Evolutionary conservation across 2,113 vertebrate genomes (phyloP), one percentile per base, ranked within the genome.

Genomic region (Dendrocopos noguchii): DNA sequence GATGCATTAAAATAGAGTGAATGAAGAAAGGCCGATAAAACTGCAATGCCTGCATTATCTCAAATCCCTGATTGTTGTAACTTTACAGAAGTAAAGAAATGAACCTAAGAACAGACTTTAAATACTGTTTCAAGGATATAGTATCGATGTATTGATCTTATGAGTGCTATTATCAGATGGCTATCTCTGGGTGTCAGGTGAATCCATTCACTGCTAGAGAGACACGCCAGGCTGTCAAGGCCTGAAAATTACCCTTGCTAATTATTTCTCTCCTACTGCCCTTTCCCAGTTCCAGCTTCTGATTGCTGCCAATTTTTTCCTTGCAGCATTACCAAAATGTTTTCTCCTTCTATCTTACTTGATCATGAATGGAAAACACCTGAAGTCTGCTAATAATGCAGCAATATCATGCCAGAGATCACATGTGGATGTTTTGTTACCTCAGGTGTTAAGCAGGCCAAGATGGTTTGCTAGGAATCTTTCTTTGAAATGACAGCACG

Each of bases 111-210:
- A 79, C 33, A 80, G 61, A 77, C 33, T 88, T 94, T 91, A 95
- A 94, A 95, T 85, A 95, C 83, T 24, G 34, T 81, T 96, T 95
- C 88, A 96, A 88, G 93, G 92, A 95, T 94, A 94, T 91, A 86
- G 70, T 82, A 95, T 87, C 5, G 5, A 92, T 76, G 57, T 88
- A 96, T 97, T 91, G 95, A 97, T 97, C 88, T 91, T 78, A 94
- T 39, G 93, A 96, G 87, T 73, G 78, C 75, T 80, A 78, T 92
- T 96, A 93, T 89, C 93, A 90, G 93, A 90, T 81, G 83, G 91
- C 78, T 93, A 94, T 96, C 86, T 89, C 80, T 84, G 64, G 57
- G 65, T 77, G 47, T 93, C 84, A 90, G 87, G 83, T 94, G 87
- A 96, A 94, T 82, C 65, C 50, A 85, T 80, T 82, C 81, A 88